Conservation (phyloP, 2,113 vertebrate genomes). For the Petrocephalus microphthalmus region DNA sequence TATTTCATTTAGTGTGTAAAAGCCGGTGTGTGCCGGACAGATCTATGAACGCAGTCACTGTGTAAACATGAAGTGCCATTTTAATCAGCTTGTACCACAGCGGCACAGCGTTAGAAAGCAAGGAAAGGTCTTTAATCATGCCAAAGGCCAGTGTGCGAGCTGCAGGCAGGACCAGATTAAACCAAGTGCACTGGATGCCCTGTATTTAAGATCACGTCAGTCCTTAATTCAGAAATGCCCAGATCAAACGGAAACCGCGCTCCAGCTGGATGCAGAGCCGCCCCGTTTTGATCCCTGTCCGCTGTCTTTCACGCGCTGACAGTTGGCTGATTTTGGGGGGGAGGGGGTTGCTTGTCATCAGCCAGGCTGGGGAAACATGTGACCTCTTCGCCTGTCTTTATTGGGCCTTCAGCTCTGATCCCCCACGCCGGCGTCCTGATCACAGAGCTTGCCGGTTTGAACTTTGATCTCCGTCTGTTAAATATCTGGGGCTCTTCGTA, state of each 20-base stretch:
- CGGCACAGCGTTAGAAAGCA: neutral
- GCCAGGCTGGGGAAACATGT: neutral
- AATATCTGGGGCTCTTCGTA: neutral
- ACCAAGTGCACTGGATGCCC: neutral
- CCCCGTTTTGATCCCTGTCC: neutral
- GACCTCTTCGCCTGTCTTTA: neutral
- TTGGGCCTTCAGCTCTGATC: neutral
- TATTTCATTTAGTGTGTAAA: neutral
- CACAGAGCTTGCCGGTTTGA: neutral
- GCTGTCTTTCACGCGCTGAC: neutral
- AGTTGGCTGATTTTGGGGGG: neutral
- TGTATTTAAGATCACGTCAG: neutral
- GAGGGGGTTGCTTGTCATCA: neutral
- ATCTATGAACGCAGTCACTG: neutral
- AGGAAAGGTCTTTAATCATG: neutral
- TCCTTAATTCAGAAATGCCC: neutral
- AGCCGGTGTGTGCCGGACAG: neutral
- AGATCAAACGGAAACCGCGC: neutral
- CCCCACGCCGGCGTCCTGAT: neutral
- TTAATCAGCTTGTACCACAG: neutral
- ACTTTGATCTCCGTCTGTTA: neutral
- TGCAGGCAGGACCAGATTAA: neutral
- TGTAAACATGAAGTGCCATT: constrained; percentile 3
- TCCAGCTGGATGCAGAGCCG: neutral
- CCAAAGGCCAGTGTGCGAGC: neutral